phyloP scores from a whole-genome alignment of 2,113 vertebrate species.

The Oophaga pumilio region DNA sequence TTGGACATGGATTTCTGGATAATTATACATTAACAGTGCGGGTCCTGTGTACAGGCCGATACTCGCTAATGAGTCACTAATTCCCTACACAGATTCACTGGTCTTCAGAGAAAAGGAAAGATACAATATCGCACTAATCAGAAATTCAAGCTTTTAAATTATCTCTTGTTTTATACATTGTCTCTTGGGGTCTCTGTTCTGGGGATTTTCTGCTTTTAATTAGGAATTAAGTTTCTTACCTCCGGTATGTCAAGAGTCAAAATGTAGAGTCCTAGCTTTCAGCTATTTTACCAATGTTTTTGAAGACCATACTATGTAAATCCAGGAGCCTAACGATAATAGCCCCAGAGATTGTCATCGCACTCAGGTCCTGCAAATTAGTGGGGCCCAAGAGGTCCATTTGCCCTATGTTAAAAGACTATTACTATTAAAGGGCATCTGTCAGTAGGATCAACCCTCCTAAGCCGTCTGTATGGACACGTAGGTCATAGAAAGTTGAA shows the following conservation, averaged over 20 bases:
- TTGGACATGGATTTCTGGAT: not conserved
- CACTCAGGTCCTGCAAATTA: no score
- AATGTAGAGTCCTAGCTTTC: not conserved
- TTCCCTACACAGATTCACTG: not conserved
- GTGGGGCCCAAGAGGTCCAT: no score
- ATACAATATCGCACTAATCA: not conserved
- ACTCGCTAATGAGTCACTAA: not conserved
- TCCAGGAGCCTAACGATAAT: no score
- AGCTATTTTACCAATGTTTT: not conserved
- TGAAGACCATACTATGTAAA: not conserved
- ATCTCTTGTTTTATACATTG: not conserved
- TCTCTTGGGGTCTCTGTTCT: not conserved
- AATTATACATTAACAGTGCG: not conserved
- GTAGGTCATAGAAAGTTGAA: no score
- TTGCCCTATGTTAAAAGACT: no score
- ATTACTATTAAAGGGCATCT: no score
- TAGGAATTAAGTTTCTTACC: not conserved
- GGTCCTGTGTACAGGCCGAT: not conserved
- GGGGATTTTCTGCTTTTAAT: not conserved
- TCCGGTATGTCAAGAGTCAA: not conserved
- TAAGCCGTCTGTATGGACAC: no score
- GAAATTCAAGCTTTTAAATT: not conserved
- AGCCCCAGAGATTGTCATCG: no score
- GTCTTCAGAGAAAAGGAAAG: not conserved
- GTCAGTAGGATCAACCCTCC: no score